Percentiles rank a stretch among this genome's conserved stretches.
Evolutionary conservation across 92 coral and sea anemone species (phyloP).

Genomic region (Paragorgia papillata): DNA sequence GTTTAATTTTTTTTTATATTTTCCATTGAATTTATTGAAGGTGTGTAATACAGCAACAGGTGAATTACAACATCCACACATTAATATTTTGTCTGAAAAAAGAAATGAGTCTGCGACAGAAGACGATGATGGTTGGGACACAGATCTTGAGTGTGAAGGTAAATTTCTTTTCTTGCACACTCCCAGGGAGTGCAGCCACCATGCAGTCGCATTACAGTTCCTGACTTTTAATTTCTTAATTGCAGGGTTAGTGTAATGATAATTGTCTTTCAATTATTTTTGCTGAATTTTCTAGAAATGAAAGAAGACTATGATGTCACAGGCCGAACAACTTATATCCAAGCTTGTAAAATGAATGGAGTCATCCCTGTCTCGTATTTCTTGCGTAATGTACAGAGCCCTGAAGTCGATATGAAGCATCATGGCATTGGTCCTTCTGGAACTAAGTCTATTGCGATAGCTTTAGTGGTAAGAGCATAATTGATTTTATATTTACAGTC

Average conservation of each 20-base stretch:
- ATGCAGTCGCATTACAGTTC: too few species aligned
- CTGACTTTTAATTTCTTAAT: too few species aligned
- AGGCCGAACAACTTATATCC: slow-evolving; percentile 87
- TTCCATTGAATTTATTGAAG: too few species aligned
- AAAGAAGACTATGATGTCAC: slow-evolving; percentile 99
- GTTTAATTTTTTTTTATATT: too few species aligned
- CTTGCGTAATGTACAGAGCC: slow-evolving; percentile 80
- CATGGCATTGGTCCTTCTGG: slow-evolving; percentile 97
- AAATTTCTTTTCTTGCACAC: neutral
- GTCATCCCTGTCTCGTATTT: slow-evolving; percentile 95
- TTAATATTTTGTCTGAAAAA: slow-evolving; percentile 65
- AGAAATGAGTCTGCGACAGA: slow-evolving; percentile 62
- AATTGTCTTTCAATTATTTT: neutral
- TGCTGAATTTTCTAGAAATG: slow-evolving; percentile 61
- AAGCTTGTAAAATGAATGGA: slow-evolving; percentile 84
- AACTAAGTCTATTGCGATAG: slow-evolving; percentile 90
- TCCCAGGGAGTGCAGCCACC: too few species aligned
- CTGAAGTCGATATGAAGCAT: slow-evolving; percentile 92
- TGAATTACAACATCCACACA: slow-evolving; percentile 69
- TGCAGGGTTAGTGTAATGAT: neutral
- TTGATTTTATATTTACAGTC: neutral
- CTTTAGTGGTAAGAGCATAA: slow-evolving; percentile 75
- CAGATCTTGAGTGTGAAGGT: slow-evolving; percentile 97
- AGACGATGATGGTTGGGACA: slow-evolving; percentile 90
- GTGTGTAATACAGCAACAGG: slow-evolving; percentile 67